A percentile compares a stretch with the other conserved stretches of the same genome.
Conservation (phyloP, 2,113 vertebrate genomes). For the Entosphenus tridentatus region DNA sequence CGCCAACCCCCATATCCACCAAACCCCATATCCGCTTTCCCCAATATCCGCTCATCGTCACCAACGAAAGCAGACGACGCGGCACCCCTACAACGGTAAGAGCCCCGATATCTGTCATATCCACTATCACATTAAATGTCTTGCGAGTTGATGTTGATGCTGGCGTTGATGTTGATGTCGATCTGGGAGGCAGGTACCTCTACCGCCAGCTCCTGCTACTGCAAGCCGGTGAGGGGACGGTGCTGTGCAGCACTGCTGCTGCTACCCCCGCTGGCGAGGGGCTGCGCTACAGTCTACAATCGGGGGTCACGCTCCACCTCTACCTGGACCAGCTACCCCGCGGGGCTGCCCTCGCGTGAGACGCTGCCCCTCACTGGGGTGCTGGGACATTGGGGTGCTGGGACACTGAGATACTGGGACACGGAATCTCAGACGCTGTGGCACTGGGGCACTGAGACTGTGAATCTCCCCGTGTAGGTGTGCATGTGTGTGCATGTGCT, state of each 20-base stretch:
- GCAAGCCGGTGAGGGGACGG: constrained; percentile 36
- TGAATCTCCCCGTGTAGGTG: constrained; percentile 14
- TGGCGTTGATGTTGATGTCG: neutral
- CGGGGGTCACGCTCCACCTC: constrained; percentile 37
- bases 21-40: neutral
- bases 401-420: neutral
- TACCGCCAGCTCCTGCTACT: constrained; percentile 66
- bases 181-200: constrained; percentile 24
- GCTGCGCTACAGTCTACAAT: constrained; percentile 43
- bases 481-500: constrained; percentile 31
- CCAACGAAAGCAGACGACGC: too few species aligned
- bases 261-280: constrained; percentile 25
- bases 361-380: neutral
- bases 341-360: constrained; percentile 29
- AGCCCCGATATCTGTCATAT: too few species aligned
- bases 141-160: neutral
- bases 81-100: neutral
- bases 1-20: neutral
- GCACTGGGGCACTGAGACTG: neutral
- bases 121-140: neutral
- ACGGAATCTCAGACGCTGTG: neutral
- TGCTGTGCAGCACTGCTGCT: constrained; percentile 52
- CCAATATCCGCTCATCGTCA: too few species aligned
- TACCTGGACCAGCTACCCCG: constrained; percentile 74
- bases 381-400: neutral